Conservation (phyloP, 2,888 invertebrate genomes). For the Luperina testacea region DNA sequence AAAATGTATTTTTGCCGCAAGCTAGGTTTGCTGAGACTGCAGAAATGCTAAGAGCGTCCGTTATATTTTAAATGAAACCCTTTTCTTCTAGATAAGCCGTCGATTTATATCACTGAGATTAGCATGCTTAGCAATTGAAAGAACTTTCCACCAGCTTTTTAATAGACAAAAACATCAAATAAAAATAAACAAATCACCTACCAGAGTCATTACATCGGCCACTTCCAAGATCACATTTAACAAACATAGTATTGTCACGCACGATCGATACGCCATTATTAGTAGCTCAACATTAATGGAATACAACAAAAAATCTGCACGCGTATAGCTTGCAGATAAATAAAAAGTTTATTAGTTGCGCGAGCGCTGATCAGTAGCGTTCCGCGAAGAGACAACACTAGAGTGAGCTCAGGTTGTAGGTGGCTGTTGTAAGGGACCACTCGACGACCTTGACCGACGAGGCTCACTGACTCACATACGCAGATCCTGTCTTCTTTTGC, state of each 20-base stretch:
- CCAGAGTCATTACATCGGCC: conserved; percentile 79
- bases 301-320: conserved; percentile 46
- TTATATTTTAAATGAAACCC: conserved; percentile 8
- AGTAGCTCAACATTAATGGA: conserved; percentile 35
- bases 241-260: conserved; percentile 76
- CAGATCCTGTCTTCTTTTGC: conserved; percentile 66
- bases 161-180: neutral
- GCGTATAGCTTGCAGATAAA: conserved; percentile 29
- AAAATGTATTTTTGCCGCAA: conserved; percentile 1
- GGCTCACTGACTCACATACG: conserved; percentile 81
- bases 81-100: neutral
- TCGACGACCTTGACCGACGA: conserved; percentile 82
- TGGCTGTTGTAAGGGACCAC: conserved; percentile 74
- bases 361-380: conserved; percentile 57
- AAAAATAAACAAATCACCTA: conserved; percentile 65
- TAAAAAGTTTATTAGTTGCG: conserved; percentile 35
- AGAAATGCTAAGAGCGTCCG: neutral
- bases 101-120: neutral
- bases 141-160: neutral
- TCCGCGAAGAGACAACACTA: conserved; percentile 59
- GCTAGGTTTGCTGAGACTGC: neutral
- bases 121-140: neutral
- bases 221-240: conserved; percentile 77
- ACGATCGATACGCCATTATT: conserved; percentile 67
- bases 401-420: conserved; percentile 59